These are phyloP conservation scores for Ormia ochracea DNA, from an alignment of 2,888 invertebrate species.

Conservation along the genomic window DNA sequence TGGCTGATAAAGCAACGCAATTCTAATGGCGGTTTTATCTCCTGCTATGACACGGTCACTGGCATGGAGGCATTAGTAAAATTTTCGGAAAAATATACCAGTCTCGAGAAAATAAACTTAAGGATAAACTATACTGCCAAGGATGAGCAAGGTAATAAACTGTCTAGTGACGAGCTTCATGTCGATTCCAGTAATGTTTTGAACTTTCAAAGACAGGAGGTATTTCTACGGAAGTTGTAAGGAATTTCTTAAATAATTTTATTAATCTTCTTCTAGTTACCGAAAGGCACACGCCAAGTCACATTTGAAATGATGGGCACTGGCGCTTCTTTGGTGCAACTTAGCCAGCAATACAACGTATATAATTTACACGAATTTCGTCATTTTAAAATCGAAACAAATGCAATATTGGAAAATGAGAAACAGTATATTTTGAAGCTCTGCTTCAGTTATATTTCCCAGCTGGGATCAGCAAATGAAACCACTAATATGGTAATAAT, in stretches of 20 bases:
- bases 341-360: constrained; percentile 86
- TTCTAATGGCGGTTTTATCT: constrained; percentile 82
- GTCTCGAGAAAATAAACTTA: constrained; percentile 1
- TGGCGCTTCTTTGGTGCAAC: constrained; percentile 86
- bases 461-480: neutral
- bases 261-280: constrained; percentile 12
- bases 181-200: constrained; percentile 85
- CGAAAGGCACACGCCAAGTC: constrained; percentile 78
- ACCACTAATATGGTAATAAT: constrained; percentile 78
- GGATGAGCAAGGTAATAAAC: neutral
- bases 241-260: neutral
- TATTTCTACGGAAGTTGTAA: too few species aligned
- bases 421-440: neutral
- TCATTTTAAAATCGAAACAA: constrained; percentile 14
- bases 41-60: constrained; percentile 86
- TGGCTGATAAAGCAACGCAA: constrained; percentile 84
- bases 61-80: constrained; percentile 82
- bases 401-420: neutral
- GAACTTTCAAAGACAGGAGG: constrained; percentile 86
- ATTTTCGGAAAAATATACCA: constrained; percentile 79
- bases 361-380: constrained; percentile 91
- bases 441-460: neutral
- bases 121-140: constrained; percentile 14
- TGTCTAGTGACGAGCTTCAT: constrained; percentile 34
- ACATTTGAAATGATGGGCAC: constrained; percentile 85